Conservation (phyloP, 2,113 vertebrate species). For the Hippocampus mohnikei region DNA sequence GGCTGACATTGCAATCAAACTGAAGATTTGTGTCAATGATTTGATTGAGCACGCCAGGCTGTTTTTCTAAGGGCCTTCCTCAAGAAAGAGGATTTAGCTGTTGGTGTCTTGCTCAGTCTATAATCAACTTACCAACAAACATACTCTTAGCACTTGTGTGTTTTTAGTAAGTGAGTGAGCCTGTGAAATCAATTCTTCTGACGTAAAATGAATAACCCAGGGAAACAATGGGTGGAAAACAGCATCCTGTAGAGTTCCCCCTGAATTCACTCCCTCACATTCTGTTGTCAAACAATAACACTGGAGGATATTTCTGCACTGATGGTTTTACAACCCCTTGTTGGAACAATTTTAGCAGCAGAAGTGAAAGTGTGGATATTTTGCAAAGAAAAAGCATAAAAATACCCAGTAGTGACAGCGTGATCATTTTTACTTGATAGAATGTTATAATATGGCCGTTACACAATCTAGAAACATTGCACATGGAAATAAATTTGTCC, state of each 20-base stretch:
- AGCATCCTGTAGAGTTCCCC: conserved; percentile 34
- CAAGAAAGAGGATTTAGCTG: not conserved
- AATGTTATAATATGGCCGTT: no score
- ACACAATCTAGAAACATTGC: no score
- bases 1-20: not conserved
- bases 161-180: not conserved
- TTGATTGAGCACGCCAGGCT: not conserved
- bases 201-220: not conserved
- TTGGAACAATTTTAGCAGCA: not conserved
- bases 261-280: not conserved
- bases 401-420: no score
- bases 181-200: not conserved
- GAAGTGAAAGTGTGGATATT: not conserved
- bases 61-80: conserved; percentile 15
- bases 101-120: not conserved
- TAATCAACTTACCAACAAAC: not conserved
- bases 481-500: no score
- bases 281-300: not conserved
- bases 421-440: no score
- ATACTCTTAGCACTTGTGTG: no score
- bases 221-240: conserved; percentile 31
- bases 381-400: not conserved
- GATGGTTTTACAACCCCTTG: not conserved
- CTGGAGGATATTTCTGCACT: conserved; percentile 3
- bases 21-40: not conserved